Conservation (phyloP, 2,888 invertebrate species). For the Drosophila hawaiiensis region DNA sequence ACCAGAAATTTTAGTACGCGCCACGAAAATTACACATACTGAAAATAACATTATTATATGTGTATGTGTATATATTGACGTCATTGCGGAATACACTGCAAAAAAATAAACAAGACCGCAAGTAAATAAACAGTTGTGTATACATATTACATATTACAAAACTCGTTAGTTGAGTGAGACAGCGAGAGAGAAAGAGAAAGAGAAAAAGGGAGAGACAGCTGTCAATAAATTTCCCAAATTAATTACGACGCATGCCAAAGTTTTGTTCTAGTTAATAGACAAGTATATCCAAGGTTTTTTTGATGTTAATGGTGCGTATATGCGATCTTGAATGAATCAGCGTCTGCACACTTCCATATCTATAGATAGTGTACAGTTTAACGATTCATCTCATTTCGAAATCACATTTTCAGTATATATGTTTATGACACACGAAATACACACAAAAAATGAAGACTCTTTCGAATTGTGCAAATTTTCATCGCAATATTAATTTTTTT, state of each 20-base stretch:
- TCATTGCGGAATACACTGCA: slow-evolving; percentile 70
- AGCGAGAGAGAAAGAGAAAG: neutral
- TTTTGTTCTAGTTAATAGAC: slow-evolving; percentile 55
- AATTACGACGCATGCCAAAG: slow-evolving; percentile 53
- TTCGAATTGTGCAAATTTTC: slow-evolving; percentile 30
- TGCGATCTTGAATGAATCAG: slow-evolving; percentile 66
- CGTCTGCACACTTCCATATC: slow-evolving; percentile 14
- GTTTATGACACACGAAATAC: slow-evolving; percentile 18
- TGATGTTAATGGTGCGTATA: slow-evolving; percentile 81
- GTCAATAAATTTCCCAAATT: slow-evolving; percentile 40
- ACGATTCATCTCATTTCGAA: slow-evolving; percentile 67
- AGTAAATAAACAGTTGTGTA: slow-evolving; percentile 62
- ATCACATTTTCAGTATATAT: slow-evolving; percentile 18
- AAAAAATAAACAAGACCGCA: slow-evolving; percentile 36
- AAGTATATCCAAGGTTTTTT: slow-evolving; percentile 78
- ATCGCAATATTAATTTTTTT: slow-evolving; percentile 14
- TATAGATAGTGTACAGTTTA: slow-evolving; percentile 37
- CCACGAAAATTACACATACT: slow-evolving; percentile 23
- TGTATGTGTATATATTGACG: slow-evolving; percentile 57
- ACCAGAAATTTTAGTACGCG: slow-evolving; percentile 11
- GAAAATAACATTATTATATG: slow-evolving; percentile 47
- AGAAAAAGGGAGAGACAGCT: neutral
- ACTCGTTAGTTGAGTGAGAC: slow-evolving; percentile 55
- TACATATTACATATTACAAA: slow-evolving; percentile 39
- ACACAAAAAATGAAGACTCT: neutral